A percentile compares a stretch with the other conserved stretches of the same genome.
These are phyloP conservation scores for Poecilia latipinna DNA, from an alignment of 2,113 vertebrate genomes.

Conservation along the genomic window DNA sequence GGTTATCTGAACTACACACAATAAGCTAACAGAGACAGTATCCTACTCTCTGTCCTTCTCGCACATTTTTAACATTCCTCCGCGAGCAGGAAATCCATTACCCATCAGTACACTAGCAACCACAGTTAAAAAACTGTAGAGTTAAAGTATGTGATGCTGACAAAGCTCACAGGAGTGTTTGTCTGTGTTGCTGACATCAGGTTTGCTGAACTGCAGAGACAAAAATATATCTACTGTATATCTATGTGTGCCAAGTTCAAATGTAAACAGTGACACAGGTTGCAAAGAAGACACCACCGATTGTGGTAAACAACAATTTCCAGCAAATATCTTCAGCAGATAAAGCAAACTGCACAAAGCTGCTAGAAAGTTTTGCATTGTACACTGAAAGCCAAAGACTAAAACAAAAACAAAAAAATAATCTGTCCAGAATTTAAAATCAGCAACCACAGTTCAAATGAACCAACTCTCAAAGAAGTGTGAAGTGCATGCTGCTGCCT, in stretches of 20 bases:
- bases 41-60: conserved; percentile 39
- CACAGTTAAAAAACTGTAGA: conserved; percentile 10
- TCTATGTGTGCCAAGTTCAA: conserved; percentile 46
- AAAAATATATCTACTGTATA: conserved; percentile 9
- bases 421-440: not conserved
- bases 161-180: conserved; percentile 15
- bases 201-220: conserved; percentile 33
- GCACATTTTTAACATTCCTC: conserved; percentile 59
- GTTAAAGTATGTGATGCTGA: conserved; percentile 17
- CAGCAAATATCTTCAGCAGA: conserved; percentile 28
- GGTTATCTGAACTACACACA: conserved; percentile 48
- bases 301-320: conserved; percentile 31
- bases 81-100: conserved; percentile 62
- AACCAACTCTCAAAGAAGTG: conserved; percentile 4
- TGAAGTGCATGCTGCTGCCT: not conserved
- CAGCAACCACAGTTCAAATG: not conserved
- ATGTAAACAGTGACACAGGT: conserved; percentile 67
- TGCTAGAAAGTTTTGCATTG: not conserved
- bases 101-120: conserved; percentile 33
- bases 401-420: not conserved
- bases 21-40: conserved; percentile 36
- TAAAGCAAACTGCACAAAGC: conserved; percentile 15
- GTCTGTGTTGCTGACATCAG: conserved; percentile 33
- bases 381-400: not conserved
- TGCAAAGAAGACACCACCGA: conserved; percentile 51